Evolutionary conservation across 1,140 invertebrate species (phyloP).

Genomic region (Parapsyche elsis): DNA sequence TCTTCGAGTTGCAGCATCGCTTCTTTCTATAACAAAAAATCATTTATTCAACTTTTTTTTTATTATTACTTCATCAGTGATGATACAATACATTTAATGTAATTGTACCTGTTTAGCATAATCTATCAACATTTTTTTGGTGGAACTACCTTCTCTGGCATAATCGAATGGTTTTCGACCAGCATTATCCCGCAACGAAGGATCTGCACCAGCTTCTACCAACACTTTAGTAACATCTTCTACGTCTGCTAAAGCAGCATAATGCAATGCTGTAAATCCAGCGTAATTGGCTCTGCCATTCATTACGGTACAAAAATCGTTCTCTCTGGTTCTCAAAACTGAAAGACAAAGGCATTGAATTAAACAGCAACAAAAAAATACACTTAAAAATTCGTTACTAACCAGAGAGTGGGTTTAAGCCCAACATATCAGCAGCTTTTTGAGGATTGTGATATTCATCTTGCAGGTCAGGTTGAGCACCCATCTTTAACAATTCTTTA

Average conservation of each 20-base stretch:
- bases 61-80: no score
- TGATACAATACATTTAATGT: no score
- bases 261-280: conserved; percentile 91
- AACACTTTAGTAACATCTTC: conserved; percentile 70
- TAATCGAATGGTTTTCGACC: conserved; percentile 85
- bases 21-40: conserved; percentile 65
- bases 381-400: conserved; percentile 37
- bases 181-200: conserved; percentile 79
- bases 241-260: conserved; percentile 84
- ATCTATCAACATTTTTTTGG: conserved; percentile 50
- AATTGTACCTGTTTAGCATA: conserved; percentile 50
- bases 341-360: conserved; percentile 47
- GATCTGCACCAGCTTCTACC: conserved; percentile 77
- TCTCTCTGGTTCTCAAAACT: conserved; percentile 78
- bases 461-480: conserved; percentile 82
- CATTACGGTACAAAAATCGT: conserved; percentile 82
- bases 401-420: conserved; percentile 74
- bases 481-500: conserved; percentile 75
- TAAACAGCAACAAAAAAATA: conserved; percentile 5
- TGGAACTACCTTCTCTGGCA: conserved; percentile 68
- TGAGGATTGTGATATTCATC: conserved; percentile 84
- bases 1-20: conserved; percentile 77
- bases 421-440: conserved; percentile 69
- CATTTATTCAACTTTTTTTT: no score
- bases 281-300: conserved; percentile 81